Conservation (phyloP, 2,888 invertebrate genomes). For the Autographa pulchrina region DNA sequence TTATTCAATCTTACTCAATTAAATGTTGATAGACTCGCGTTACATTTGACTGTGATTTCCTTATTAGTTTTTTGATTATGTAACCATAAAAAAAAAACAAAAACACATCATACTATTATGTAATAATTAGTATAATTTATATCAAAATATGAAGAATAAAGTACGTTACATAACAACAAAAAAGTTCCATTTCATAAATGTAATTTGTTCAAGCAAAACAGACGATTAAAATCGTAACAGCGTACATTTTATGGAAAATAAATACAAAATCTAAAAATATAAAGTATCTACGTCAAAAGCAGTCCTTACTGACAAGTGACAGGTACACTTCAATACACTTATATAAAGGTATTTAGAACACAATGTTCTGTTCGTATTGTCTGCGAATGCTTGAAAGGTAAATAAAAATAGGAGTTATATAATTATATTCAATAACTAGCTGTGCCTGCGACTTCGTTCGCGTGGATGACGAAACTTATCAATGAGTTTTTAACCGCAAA, state of each 20-base stretch:
- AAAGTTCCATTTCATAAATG: not conserved
- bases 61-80: no score
- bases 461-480: no score
- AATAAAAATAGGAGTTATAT: not conserved
- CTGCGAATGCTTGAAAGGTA: not conserved
- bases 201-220: not conserved
- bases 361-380: conserved; percentile 5
- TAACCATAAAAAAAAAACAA: no score
- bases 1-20: no score
- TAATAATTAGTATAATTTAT: no score
- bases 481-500: no score
- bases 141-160: no score
- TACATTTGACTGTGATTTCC: no score
- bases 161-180: not conserved
- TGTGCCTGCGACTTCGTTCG: no score
- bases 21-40: no score
- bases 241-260: not conserved
- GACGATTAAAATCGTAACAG: not conserved
- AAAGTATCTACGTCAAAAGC: conserved; percentile 10
- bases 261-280: not conserved
- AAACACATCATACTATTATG: no score
- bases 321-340: conserved; percentile 16
- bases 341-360: conserved; percentile 23
- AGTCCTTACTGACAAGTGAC: conserved; percentile 9
- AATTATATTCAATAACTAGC: not conserved